phyloP scores from a whole-genome alignment of 2,797 vertebrate species.

The Hippocampus kuda region DNA sequence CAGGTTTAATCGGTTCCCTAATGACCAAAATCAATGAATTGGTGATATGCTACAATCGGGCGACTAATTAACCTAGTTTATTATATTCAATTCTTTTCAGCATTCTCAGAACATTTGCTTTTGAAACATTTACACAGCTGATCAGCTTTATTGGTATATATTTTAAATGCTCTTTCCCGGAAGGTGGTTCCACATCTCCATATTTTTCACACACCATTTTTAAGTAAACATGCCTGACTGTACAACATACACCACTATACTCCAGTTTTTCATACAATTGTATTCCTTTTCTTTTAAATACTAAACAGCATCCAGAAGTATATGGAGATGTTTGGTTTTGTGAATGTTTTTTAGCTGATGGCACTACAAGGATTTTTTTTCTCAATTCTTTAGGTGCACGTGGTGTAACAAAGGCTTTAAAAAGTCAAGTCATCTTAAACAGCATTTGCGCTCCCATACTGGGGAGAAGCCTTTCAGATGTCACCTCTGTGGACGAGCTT shows the following conservation, averaged over 20 bases:
- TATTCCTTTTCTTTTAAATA: background rate
- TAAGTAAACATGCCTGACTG: no score
- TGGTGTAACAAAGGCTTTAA: slow-evolving; percentile 95
- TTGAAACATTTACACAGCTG: no score
- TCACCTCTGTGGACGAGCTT: slow-evolving; percentile 84
- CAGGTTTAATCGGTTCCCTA: slow-evolving; percentile 61
- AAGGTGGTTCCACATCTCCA: no score
- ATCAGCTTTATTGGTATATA: no score
- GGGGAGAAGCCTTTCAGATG: slow-evolving; percentile 95
- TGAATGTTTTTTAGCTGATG: background rate
- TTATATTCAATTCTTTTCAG: no score
- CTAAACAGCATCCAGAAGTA: background rate
- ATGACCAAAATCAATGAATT: no score
- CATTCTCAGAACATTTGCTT: no score
- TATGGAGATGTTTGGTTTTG: background rate
- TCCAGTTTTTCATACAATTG: background rate
- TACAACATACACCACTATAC: no score
- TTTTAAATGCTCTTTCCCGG: no score
- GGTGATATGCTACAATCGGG: no score
- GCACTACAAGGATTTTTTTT: background rate
- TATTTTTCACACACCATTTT: no score
- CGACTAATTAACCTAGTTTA: no score
- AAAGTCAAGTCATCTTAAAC: slow-evolving; percentile 97
- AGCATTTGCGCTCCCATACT: slow-evolving; percentile 92
- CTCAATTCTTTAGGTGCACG: slow-evolving; percentile 62